Evolutionary conservation across 2,797 vertebrate genomes (phyloP).

Genomic region (Gambusia yucatana): DNA sequence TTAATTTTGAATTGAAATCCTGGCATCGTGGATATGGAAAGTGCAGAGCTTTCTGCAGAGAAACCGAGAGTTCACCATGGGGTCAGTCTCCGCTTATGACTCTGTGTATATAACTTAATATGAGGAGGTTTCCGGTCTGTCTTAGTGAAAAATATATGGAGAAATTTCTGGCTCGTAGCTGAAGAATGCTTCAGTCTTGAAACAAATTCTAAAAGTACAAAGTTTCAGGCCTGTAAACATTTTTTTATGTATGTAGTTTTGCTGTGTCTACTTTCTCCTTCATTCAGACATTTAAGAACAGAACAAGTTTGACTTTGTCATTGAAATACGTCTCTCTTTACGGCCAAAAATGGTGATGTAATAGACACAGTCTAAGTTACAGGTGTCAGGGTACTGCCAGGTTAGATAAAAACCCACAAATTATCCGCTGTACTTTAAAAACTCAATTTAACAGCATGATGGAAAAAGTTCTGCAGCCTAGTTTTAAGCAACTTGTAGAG

Average conservation of each 20-base stretch:
- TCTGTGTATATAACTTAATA: conserved; percentile 14
- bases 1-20: conserved; percentile 23
- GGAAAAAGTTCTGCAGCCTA: not conserved
- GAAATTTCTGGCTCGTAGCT: conserved; percentile 8
- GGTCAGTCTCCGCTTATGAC: conserved; percentile 51
- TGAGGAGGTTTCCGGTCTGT: conserved; percentile 25
- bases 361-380: not conserved
- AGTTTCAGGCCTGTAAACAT: not conserved
- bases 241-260: not conserved
- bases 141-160: conserved; percentile 27
- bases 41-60: conserved; percentile 16
- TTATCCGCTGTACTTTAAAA: not conserved
- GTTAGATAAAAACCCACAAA: not conserved
- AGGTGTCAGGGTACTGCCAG: too few species aligned
- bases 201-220: not conserved
- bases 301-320: not conserved
- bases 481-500: not conserved
- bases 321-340: not conserved
- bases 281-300: not conserved
- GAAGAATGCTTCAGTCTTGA: not conserved
- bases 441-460: not conserved
- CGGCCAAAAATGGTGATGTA: not conserved
- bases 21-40: conserved; percentile 21
- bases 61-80: conserved; percentile 28
- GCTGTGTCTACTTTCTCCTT: conserved; percentile 3